These are phyloP conservation scores for Zophobas morio DNA, from an alignment of 1,140 invertebrate species.

Conservation along the genomic window DNA sequence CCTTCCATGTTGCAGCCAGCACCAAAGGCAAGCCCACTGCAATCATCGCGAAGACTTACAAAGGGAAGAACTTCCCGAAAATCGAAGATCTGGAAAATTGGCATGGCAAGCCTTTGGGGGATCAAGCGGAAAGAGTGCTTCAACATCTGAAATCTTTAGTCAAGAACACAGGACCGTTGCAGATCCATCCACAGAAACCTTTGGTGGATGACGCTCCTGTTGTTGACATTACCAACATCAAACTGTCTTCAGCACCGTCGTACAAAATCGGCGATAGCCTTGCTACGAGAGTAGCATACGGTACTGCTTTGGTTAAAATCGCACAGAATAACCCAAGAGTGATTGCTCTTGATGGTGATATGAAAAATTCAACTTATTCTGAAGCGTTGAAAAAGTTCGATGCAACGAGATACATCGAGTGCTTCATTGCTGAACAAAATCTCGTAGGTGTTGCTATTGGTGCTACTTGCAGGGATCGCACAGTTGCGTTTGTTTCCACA, in stretches of 20 bases:
- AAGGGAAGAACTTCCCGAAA: constrained; percentile 89
- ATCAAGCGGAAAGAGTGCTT: constrained; percentile 83
- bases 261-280: constrained; percentile 88
- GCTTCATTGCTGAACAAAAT: constrained; percentile 99
- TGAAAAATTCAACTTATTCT: constrained; percentile 98
- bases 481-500: constrained; percentile 94
- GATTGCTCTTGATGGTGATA: constrained; percentile 95
- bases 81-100: constrained; percentile 96
- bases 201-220: constrained; percentile 79
- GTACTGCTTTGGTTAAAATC: constrained; percentile 91
- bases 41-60: constrained; percentile 95
- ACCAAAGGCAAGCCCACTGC: constrained; percentile 92
- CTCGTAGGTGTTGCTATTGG: constrained; percentile 97
- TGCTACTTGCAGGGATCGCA: constrained; percentile 88
- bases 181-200: constrained; percentile 76
- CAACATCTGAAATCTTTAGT: constrained; percentile 78
- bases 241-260: constrained; percentile 85
- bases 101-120: constrained; percentile 97
- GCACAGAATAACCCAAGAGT: constrained; percentile 88
- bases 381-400: constrained; percentile 90
- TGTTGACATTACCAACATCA: constrained; percentile 83
- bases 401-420: constrained; percentile 90
- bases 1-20: constrained; percentile 85
- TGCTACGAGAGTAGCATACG: constrained; percentile 96
- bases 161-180: constrained; percentile 74